Evolutionary conservation across 2,888 invertebrate species (phyloP).

Genomic region (Parnassius smintheus): DNA sequence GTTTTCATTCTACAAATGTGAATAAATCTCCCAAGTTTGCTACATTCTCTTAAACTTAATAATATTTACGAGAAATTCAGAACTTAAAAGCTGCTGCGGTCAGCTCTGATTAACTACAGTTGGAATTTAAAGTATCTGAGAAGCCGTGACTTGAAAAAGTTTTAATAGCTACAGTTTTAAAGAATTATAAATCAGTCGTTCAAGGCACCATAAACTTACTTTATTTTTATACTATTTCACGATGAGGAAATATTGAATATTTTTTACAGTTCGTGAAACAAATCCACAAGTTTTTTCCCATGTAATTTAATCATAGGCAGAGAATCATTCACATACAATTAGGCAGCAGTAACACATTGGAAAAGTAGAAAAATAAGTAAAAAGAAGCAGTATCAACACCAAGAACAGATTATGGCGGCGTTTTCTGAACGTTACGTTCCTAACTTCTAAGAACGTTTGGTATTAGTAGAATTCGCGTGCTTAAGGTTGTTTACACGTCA

Average conservation of each 20-base stretch:
- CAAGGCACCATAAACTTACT: slow-evolving; percentile 13
- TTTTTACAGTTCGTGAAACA: background rate
- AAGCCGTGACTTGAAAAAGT: slow-evolving; percentile 55
- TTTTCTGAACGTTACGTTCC: no score
- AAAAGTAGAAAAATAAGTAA: no score
- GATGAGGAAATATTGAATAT: background rate
- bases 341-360: no score
- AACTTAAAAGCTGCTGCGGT: slow-evolving; percentile 29
- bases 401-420: no score
- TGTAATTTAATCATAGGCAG: no score
- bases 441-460: no score
- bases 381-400: no score
- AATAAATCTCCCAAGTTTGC: slow-evolving; percentile 19
- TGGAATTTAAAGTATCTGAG: slow-evolving; percentile 27
- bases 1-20: slow-evolving; percentile 8
- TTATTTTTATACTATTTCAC: slow-evolving; percentile 11
- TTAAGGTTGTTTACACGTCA: no score
- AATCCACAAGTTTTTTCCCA: background rate
- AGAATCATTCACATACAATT: no score
- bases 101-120: slow-evolving; percentile 28
- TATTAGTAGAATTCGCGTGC: no score
- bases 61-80: slow-evolving; percentile 27
- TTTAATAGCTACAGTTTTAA: slow-evolving; percentile 80
- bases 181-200: slow-evolving; percentile 76
- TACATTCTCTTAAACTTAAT: slow-evolving; percentile 24